These are phyloP conservation scores for Anguilla japonica DNA, from an alignment of 2,113 vertebrate species.

Conservation along the genomic window DNA sequence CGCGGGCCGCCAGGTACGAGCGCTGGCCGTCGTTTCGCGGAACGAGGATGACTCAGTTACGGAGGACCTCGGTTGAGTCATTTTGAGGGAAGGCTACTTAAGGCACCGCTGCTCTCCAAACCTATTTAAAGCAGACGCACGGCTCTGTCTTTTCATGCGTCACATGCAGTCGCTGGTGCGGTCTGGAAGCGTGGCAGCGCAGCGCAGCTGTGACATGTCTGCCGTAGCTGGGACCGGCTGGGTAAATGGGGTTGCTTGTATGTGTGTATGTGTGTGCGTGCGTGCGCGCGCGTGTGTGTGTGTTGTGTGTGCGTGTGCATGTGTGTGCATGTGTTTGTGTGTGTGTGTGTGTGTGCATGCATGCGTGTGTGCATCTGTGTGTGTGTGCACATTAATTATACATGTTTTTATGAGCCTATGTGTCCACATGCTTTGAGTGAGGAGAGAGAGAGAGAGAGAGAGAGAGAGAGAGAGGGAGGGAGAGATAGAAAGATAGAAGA, in stretches of 20 bases:
- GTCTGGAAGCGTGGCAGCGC: background rate
- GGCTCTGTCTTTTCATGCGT: background rate
- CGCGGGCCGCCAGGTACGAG: too few species aligned
- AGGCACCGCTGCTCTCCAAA: too few species aligned
- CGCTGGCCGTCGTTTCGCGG: too few species aligned
- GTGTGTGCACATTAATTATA: background rate
- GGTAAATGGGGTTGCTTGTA: background rate
- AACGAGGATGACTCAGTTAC: too few species aligned
- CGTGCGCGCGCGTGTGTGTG: background rate
- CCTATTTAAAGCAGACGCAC: background rate
- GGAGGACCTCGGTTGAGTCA: too few species aligned
- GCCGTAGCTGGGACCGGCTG: background rate
- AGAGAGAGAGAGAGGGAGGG: conserved; percentile 10
- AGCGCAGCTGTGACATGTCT: background rate
- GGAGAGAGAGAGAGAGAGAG: conserved; percentile 18
- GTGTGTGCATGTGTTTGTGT: background rate
- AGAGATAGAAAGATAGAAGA: background rate
- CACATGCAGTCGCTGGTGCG: background rate
- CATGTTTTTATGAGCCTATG: background rate
- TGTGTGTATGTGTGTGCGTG: conserved; percentile 33
- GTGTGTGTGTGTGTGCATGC: background rate
- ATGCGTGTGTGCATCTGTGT: background rate
- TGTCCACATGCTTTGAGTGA: background rate
- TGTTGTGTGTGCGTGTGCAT: background rate
- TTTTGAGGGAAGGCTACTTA: too few species aligned